phyloP scores from a whole-genome alignment of 2,113 vertebrate genomes.

The Leptocoma aspasia region DNA sequence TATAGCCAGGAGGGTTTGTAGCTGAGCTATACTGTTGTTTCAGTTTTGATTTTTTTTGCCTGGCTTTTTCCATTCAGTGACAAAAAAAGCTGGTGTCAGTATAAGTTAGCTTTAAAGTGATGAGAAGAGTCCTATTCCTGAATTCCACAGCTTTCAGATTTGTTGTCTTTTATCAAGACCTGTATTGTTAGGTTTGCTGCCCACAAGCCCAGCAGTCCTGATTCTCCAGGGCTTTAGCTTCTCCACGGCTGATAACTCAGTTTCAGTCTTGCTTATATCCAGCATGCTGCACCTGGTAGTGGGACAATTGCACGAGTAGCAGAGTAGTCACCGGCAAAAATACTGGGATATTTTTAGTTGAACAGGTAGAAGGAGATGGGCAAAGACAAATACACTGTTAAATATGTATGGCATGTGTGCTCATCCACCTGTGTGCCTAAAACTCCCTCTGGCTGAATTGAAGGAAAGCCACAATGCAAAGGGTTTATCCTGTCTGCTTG shows the following conservation, averaged over 20 bases:
- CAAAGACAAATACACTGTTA: not conserved
- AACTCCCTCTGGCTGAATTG: not conserved
- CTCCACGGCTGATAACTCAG: not conserved
- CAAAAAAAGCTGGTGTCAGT: not conserved
- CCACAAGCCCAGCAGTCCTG: rapidly evolving
- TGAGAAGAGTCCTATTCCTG: not conserved
- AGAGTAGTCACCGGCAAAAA: not conserved
- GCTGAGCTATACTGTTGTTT: not conserved
- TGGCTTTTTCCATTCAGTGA: not conserved
- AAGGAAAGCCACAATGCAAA: not conserved
- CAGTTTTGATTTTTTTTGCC: not conserved
- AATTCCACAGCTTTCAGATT: not conserved
- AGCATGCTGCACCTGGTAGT: not conserved
- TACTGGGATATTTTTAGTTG: not conserved
- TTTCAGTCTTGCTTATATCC: not conserved
- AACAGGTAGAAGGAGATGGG: not conserved
- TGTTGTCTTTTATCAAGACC: not conserved
- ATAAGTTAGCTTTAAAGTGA: not conserved
- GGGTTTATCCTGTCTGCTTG: not conserved
- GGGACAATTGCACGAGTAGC: not conserved
- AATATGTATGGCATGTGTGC: not conserved
- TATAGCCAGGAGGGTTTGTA: not conserved
- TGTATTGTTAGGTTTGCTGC: not conserved
- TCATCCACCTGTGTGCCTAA: not conserved
- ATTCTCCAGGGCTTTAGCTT: not conserved